Conservation (phyloP, 2,888 invertebrate genomes). For the Meiosimyza decipiens region DNA sequence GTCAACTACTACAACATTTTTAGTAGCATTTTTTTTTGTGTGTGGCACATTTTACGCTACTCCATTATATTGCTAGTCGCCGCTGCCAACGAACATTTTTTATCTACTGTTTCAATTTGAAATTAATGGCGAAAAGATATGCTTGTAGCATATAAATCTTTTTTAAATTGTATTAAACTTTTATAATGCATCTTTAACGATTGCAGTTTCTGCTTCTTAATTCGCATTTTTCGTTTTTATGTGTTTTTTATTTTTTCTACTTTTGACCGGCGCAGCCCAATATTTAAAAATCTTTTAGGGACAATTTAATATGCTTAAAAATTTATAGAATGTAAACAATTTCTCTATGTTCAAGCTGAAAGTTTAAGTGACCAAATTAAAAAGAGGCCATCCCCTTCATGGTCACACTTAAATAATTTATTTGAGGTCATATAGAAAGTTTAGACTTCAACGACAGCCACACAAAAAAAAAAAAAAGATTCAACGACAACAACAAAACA, state of each 20-base stretch:
- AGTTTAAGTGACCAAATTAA: background rate
- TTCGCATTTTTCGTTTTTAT: background rate
- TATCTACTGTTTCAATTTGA: slow-evolving; percentile 29
- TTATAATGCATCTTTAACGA: slow-evolving; percentile 49
- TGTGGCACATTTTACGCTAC: background rate
- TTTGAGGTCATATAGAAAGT: background rate
- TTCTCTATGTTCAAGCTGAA: background rate
- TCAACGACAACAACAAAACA: background rate
- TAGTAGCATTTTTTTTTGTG: too few relatives aligned
- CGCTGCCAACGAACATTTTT: background rate
- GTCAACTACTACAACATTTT: too few relatives aligned
- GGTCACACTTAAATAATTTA: slow-evolving; percentile 1
- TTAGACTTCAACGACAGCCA: background rate
- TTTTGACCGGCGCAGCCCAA: background rate
- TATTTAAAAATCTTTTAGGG: background rate
- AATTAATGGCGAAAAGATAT: slow-evolving; percentile 32
- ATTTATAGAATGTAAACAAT: slow-evolving; percentile 1
- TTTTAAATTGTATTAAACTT: slow-evolving; percentile 46
- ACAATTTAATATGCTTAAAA: background rate
- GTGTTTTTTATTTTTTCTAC: slow-evolving; percentile 6
- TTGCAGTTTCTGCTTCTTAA: slow-evolving; percentile 35
- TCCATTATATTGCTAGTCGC: background rate
- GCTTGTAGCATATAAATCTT: slow-evolving; percentile 42
- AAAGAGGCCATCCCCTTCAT: background rate
- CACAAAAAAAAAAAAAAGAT: slow-evolving; percentile 4